Base-by-base conservation (phyloP, 2,113 vertebrate species). In the Nipponia nippon region DNA sequence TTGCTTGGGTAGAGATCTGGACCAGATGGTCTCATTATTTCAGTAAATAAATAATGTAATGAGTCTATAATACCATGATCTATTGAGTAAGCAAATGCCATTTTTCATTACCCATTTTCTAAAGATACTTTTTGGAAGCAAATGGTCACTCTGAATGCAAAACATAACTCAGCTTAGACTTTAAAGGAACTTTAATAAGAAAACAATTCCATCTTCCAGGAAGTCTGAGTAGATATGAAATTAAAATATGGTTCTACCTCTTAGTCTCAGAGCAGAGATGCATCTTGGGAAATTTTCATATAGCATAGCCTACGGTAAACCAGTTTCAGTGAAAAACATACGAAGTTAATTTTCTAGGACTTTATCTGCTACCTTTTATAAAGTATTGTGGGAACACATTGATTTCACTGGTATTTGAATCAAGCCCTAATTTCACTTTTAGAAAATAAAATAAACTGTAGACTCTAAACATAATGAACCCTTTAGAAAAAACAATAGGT, bases 101-200 rank as follows among this genome's bases (percentile, higher is more conserved):
- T 95, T 97, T 96, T 95, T 91, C 70, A 96, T 93, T 95, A 93
- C 50, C 70, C 87, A 21, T 89, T 94, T 97, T 91, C 66, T 97
- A 92, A 94, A 95, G 83, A 85, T 65, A 50, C 55, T 44, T 72
- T 90, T 80, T 95, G 56, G 72, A 97, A 92, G 34, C 7, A 91
- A 79, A 77, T 50, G 80, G 83, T 95, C 90, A 93, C 52, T 92
- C 59, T 69, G 59, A n/a, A 58, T 84, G 12, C 8, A 95, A 89
- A 93, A 70, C 15, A 50, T 56, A 89, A 53, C 18, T 88, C 67
- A 71, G 21, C 15, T 87, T 20, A 50, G 32, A 89, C n/a, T 78
- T 89, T 55, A 92, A 81, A 91, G 42, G 38, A 95, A 63, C 6
- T 50, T 94, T 75, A 94, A 81, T 62, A 73, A 49, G 36, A 91